phyloP scores from a whole-genome alignment of 1,140 invertebrate genomes.

The Eriocheir sinensis region DNA sequence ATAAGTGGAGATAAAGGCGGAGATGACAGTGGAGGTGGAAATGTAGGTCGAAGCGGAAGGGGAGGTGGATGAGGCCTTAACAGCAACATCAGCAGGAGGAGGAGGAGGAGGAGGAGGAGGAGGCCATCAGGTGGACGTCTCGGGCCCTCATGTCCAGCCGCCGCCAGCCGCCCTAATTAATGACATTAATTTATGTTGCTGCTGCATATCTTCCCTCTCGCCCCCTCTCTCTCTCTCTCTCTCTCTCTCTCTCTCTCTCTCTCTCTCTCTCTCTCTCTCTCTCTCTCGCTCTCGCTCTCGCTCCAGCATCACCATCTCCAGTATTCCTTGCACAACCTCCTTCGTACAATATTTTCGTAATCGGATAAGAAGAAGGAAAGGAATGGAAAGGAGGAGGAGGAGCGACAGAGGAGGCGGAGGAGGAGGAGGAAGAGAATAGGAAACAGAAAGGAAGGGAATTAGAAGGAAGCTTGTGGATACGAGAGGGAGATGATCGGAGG shows the following conservation, averaged over 20 bases:
- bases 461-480: too few relatives aligned
- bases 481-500: too few relatives aligned
- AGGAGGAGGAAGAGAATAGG: too few relatives aligned
- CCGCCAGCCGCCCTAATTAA: slow-evolving; percentile 49
- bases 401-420: too few relatives aligned
- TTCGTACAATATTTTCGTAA: neutral
- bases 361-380: too few relatives aligned
- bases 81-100: too few relatives aligned
- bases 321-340: neutral
- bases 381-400: too few relatives aligned
- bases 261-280: slow-evolving; percentile 50
- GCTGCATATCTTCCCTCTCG: slow-evolving; percentile 66
- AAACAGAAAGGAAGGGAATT: too few relatives aligned
- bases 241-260: slow-evolving; percentile 48
- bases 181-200: slow-evolving; percentile 71
- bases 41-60: too few relatives aligned
- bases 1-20: too few relatives aligned
- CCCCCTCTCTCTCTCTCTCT: slow-evolving; percentile 57
- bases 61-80: too few relatives aligned
- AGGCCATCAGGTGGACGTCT: neutral
- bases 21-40: too few relatives aligned
- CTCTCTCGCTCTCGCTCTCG: slow-evolving; percentile 37
- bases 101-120: neutral
- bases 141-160: slow-evolving; percentile 35
- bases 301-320: neutral